These are phyloP conservation scores for Theristicus caerulescens DNA, from an alignment of 2,113 vertebrate species.

Conservation along the genomic window DNA sequence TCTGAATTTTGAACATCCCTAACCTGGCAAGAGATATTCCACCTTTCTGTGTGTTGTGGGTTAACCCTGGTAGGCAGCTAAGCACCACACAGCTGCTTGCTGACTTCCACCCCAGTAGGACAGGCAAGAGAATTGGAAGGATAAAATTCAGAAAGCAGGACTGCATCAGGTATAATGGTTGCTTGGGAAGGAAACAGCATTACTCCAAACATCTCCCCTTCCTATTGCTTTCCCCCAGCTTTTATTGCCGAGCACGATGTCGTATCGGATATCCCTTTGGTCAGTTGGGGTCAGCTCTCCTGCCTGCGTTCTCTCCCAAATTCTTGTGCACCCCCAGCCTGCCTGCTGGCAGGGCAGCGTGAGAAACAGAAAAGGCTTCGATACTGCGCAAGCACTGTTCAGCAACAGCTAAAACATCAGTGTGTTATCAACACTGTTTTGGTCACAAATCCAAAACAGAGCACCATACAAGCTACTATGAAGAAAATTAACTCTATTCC, in stretches of 20 bases:
- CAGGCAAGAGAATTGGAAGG: not conserved
- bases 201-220: not conserved
- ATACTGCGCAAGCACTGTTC: not conserved
- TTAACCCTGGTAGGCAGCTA: not conserved
- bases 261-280: not conserved
- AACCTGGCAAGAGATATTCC: not conserved
- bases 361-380: not conserved
- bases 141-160: not conserved
- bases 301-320: not conserved
- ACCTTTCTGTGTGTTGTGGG: not conserved
- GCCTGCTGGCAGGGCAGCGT: not conserved
- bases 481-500: not conserved
- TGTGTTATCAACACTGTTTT: not conserved
- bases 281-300: not conserved
- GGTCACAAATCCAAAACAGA: not conserved
- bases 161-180: not conserved
- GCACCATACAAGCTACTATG: not conserved
- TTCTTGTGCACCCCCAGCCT: not conserved
- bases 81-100: not conserved
- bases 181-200: not conserved
- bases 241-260: not conserved
- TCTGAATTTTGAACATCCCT: not conserved
- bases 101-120: not conserved
- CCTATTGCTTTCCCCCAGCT: not conserved
- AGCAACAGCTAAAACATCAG: not conserved